Evolutionary conservation across 2,888 invertebrate species (phyloP).

Genomic region (Frankliniella intonsa): DNA sequence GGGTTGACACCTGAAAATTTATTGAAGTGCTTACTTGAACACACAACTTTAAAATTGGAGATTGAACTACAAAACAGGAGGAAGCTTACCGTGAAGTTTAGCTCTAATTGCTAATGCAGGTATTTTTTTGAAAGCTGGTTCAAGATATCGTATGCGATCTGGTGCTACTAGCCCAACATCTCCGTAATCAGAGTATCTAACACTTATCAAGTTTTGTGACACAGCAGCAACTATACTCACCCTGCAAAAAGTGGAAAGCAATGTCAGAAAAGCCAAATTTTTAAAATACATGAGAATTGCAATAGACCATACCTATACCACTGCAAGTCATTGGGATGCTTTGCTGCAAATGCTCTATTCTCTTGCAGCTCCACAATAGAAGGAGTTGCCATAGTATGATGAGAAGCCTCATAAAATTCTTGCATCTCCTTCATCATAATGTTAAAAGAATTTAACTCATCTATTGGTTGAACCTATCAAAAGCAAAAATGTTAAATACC

Average conservation of each 20-base stretch:
- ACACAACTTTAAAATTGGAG: neutral
- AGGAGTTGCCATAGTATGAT: neutral
- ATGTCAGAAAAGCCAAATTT: neutral
- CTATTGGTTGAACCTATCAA: neutral
- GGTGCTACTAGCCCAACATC: neutral
- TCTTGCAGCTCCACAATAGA: neutral
- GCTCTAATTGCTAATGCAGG: conserved; percentile 33
- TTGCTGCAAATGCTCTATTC: neutral
- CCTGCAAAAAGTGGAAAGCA: neutral
- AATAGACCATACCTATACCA: neutral
- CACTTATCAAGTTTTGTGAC: neutral
- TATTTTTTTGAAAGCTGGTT: conserved; percentile 28
- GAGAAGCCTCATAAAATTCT: neutral
- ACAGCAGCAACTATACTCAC: neutral
- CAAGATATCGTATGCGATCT: conserved; percentile 6
- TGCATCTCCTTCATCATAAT: neutral
- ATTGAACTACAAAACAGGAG: neutral
- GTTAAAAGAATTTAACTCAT: neutral
- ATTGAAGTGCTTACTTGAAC: neutral
- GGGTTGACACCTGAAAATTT: conserved; percentile 43
- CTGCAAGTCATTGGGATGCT: neutral
- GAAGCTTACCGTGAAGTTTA: conserved; percentile 32
- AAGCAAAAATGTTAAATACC: neutral
- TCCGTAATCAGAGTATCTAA: neutral
- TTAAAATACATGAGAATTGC: neutral